These are phyloP conservation scores for Drosophila busckii DNA, from an alignment of 1,140 invertebrate species.

Conservation along the genomic window DNA sequence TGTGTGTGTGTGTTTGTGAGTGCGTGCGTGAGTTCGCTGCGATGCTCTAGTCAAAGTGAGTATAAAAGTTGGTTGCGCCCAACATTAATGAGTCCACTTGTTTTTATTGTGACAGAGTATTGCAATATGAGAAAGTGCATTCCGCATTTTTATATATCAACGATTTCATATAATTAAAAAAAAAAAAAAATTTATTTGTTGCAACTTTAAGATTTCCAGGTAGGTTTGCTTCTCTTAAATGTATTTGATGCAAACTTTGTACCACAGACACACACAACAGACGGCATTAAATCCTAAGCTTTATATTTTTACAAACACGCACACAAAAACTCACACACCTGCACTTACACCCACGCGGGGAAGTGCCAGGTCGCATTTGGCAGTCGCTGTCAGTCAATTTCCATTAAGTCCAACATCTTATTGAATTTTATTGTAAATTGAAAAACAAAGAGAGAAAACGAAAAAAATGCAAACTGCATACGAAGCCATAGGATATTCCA, in stretches of 20 bases:
- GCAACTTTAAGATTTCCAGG: conserved; percentile 19
- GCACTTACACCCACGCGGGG: conserved; percentile 6
- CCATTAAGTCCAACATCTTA: conserved; percentile 72
- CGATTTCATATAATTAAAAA: too few relatives aligned
- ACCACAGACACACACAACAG: conserved; percentile 13
- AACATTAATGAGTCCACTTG: too few relatives aligned
- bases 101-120: too few relatives aligned
- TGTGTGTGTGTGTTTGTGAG: too few relatives aligned
- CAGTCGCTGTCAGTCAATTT: conserved; percentile 69
- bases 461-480: conserved; percentile 43
- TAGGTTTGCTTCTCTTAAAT: conserved; percentile 13
- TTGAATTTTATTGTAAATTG: conserved; percentile 75
- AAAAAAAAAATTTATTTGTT: too few relatives aligned
- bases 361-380: conserved; percentile 52
- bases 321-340: conserved; percentile 10
- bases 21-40: too few relatives aligned
- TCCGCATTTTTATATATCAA: too few relatives aligned
- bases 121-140: too few relatives aligned
- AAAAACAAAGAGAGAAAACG: conserved; percentile 43
- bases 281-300: conserved; percentile 36
- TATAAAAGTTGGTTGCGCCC: too few relatives aligned
- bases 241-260: conserved; percentile 27
- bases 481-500: conserved; percentile 14
- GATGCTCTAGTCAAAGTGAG: too few relatives aligned
- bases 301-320: conserved; percentile 39